Percentiles rank a stretch among this genome's conserved stretches.
phyloP scores from a whole-genome alignment of 35 echinoderm and acorn worm species.

The Apostichopus californicus region DNA sequence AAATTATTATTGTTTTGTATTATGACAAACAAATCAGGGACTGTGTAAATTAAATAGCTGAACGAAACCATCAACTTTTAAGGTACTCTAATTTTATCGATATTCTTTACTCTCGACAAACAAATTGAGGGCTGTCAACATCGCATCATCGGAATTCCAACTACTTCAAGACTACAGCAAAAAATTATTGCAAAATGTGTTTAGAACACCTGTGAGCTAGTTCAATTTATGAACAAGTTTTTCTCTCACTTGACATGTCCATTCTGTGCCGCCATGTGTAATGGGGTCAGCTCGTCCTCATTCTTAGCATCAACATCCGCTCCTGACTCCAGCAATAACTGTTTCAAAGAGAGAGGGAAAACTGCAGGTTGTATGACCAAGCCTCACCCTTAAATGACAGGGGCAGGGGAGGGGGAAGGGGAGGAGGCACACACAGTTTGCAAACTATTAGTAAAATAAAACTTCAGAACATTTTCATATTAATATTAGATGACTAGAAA shows the following conservation, averaged over 20 bases:
- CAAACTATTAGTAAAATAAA: neutral
- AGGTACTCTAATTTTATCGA: no score
- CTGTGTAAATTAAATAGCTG: no score
- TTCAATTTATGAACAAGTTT: neutral
- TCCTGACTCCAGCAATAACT: slow-evolving; percentile 80
- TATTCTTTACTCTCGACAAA: no score
- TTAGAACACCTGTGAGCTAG: no score
- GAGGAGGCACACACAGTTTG: neutral
- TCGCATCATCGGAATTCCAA: no score
- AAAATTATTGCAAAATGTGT: no score
- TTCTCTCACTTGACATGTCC: slow-evolving; percentile 75
- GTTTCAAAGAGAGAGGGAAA: neutral
- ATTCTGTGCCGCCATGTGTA: slow-evolving; percentile 83
- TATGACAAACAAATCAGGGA: no score
- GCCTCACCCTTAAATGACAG: neutral
- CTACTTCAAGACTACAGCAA: no score
- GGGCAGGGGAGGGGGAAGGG: neutral
- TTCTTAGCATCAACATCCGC: slow-evolving; percentile 86
- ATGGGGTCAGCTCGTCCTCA: slow-evolving; percentile 90
- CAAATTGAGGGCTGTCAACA: no score
- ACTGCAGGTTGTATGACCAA: neutral
- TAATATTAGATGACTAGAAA: neutral
- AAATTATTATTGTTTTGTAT: no score
- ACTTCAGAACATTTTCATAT: neutral
- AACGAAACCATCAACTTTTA: no score